These are phyloP conservation scores for Ambastaia sidthimunki DNA, from an alignment of 2,797 vertebrate genomes.

Conservation along the genomic window DNA sequence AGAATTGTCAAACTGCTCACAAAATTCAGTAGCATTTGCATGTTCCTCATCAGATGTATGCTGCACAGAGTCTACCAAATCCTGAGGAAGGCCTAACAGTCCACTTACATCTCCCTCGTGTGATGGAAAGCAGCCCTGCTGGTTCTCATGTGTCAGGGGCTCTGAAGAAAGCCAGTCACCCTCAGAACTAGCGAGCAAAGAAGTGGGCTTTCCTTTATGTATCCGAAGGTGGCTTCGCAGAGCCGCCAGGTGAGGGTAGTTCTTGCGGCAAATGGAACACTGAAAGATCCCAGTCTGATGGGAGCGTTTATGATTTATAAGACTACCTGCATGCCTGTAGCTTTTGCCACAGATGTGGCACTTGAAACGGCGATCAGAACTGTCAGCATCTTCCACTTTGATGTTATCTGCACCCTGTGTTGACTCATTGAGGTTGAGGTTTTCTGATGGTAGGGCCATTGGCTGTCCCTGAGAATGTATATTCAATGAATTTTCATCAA, in stretches of 20 bases:
- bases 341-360: slow-evolving; percentile 86
- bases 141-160: slow-evolving; percentile 74
- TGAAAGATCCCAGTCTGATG: slow-evolving; percentile 88
- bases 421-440: slow-evolving; percentile 53
- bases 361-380: slow-evolving; percentile 82
- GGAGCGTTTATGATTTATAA: slow-evolving; percentile 92
- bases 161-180: slow-evolving; percentile 80
- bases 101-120: slow-evolving; percentile 57
- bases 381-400: slow-evolving; percentile 62
- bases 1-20: slow-evolving; percentile 70
- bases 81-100: slow-evolving; percentile 62
- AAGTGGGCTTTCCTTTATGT: slow-evolving; percentile 79
- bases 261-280: slow-evolving; percentile 88
- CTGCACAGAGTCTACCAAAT: slow-evolving; percentile 50
- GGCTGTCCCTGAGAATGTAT: slow-evolving; percentile 71
- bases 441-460: slow-evolving; percentile 57
- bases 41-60: slow-evolving; percentile 61
- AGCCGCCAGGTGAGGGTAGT: slow-evolving; percentile 86
- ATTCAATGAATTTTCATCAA: slow-evolving; percentile 67
- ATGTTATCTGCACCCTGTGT: slow-evolving; percentile 58
- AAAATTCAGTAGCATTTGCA: slow-evolving; percentile 57
- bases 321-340: slow-evolving; percentile 90
- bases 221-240: slow-evolving; percentile 88
- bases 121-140: slow-evolving; percentile 68
- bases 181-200: slow-evolving; percentile 66